phyloP scores from a whole-genome alignment of 2,797 vertebrate genomes.

The Falco berigora region DNA sequence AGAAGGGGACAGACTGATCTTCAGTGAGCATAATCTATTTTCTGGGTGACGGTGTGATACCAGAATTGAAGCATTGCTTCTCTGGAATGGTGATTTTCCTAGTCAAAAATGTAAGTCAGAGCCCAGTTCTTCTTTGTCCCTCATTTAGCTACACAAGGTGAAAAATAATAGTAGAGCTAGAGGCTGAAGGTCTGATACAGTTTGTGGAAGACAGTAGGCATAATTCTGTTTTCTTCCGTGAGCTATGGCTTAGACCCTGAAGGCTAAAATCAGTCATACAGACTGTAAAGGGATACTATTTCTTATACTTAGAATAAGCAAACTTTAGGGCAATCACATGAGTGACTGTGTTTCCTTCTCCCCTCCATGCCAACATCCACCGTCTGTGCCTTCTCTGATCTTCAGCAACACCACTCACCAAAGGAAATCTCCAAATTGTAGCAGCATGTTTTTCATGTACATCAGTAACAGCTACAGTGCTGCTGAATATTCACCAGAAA shows the following conservation, averaged over 20 bases:
- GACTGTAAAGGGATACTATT: background rate
- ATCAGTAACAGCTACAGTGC: background rate
- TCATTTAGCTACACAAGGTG: background rate
- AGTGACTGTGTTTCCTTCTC: background rate
- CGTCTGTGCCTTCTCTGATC: background rate
- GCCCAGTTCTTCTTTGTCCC: background rate
- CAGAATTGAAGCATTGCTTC: background rate
- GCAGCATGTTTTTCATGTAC: background rate
- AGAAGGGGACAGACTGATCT: background rate
- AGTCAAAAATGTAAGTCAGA: background rate
- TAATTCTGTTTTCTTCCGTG: background rate
- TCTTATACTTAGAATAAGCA: background rate
- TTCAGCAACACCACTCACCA: background rate
- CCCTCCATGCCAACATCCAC: background rate
- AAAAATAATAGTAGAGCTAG: background rate
- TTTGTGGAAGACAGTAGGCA: background rate
- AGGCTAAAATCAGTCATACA: background rate
- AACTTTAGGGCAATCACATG: background rate
- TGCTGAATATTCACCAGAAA: background rate
- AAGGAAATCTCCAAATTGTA: background rate
- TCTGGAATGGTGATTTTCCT: background rate
- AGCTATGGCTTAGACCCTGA: background rate
- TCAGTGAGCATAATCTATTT: background rate
- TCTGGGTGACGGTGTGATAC: background rate
- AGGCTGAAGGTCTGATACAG: background rate